Evolutionary conservation across 2,113 vertebrate species (phyloP).

Genomic region (Macrotis lagotis): DNA sequence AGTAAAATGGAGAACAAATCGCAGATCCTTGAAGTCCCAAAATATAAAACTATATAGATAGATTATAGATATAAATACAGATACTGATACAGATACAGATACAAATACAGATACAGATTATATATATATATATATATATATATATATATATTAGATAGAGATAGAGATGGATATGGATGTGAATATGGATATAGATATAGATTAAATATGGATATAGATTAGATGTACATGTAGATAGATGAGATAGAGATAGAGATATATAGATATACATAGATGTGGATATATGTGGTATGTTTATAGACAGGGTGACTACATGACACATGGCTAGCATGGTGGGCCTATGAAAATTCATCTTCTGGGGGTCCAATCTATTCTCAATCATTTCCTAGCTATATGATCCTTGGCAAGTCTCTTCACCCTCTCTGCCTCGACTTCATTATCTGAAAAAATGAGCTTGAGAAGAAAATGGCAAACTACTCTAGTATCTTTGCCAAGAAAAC

Average conservation of each 20-base stretch:
- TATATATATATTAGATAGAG: too few relatives aligned
- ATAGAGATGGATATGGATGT: too few relatives aligned
- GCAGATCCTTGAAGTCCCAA: not conserved
- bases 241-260: not conserved
- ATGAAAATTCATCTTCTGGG: not conserved
- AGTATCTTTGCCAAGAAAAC: not conserved
- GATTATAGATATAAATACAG: too few relatives aligned
- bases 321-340: not conserved
- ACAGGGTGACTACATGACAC: not conserved
- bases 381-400: not conserved
- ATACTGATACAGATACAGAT: too few relatives aligned
- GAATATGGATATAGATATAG: not conserved
- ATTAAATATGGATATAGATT: not conserved
- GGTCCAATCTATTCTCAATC: too few relatives aligned
- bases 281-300: too few relatives aligned
- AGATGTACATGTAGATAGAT: too few relatives aligned
- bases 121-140: too few relatives aligned
- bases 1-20: not conserved
- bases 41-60: not conserved
- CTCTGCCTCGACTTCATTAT: not conserved
- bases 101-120: too few relatives aligned
- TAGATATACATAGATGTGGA: not conserved
- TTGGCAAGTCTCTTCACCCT: not conserved
- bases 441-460: not conserved
- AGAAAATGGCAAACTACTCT: not conserved